phyloP scores from a whole-genome alignment of 2,888 invertebrate genomes.

The Plusia festucae region DNA sequence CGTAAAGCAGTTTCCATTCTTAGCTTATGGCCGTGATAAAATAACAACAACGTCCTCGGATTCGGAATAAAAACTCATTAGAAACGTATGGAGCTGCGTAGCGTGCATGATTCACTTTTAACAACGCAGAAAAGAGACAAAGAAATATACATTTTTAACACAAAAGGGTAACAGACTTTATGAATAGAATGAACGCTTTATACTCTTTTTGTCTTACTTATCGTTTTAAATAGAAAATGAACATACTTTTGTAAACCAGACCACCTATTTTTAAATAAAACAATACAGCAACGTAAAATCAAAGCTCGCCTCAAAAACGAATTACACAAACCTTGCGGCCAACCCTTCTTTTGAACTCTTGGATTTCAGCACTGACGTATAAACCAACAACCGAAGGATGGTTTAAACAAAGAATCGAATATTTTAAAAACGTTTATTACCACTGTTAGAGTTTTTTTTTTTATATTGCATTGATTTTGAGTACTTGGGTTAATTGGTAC shows the following conservation, averaged over 20 bases:
- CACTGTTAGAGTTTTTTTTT: slow-evolving; percentile 8
- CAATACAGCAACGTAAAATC: slow-evolving; percentile 38
- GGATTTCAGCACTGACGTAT: slow-evolving; percentile 26
- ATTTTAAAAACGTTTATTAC: slow-evolving; percentile 18
- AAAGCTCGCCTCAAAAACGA: slow-evolving; percentile 38
- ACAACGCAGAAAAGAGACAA: slow-evolving; percentile 25
- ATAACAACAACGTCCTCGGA: slow-evolving; percentile 17
- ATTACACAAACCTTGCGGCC: slow-evolving; percentile 37
- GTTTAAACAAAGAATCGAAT: slow-evolving; percentile 47
- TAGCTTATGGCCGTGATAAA: slow-evolving; percentile 34
- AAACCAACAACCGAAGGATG: slow-evolving; percentile 44
- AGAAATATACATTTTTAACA: slow-evolving; percentile 25
- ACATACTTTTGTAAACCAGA: slow-evolving; percentile 28
- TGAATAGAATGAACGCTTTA: slow-evolving; percentile 21
- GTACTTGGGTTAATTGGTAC: no score
- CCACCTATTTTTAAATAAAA: slow-evolving; percentile 46
- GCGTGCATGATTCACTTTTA: slow-evolving; percentile 38
- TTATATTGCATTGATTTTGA: slow-evolving; percentile 11
- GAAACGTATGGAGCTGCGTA: slow-evolving; percentile 24
- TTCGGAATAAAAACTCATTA: slow-evolving; percentile 34
- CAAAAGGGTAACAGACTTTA: slow-evolving; percentile 34
- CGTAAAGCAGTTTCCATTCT: slow-evolving; percentile 45
- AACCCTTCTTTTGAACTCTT: slow-evolving; percentile 48
- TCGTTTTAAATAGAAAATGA: slow-evolving; percentile 14
- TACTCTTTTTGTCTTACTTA: slow-evolving; percentile 15